These are phyloP conservation scores for Hemiscyllium ocellatum DNA, from an alignment of 2,113 vertebrate genomes.

Conservation along the genomic window DNA sequence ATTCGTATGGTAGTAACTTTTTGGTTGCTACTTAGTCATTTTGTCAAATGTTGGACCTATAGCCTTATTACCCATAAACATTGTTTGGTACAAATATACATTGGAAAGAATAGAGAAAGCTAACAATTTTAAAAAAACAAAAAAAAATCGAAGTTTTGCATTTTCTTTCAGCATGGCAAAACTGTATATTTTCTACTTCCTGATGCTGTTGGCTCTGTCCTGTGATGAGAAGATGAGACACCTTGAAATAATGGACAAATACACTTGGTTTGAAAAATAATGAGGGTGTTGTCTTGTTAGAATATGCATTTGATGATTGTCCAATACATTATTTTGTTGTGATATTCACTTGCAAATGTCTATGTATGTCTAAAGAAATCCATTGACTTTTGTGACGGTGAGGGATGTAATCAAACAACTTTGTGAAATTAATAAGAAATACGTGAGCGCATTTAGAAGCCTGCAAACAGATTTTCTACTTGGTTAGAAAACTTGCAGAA, in stretches of 20 bases:
- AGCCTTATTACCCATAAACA: not conserved
- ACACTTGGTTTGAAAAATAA: not conserved
- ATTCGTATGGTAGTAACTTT: not conserved
- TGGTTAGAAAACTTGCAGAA: slow-evolving; percentile 9
- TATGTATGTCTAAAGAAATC: not conserved
- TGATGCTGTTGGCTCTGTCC: not conserved
- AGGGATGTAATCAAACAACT: not conserved
- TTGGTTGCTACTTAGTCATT: not conserved
- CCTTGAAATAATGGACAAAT: not conserved
- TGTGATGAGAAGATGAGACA: not conserved
- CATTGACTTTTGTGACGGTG: not conserved
- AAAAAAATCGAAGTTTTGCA: not conserved
- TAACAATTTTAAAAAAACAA: not conserved
- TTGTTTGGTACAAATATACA: not conserved
- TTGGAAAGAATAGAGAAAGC: not conserved
- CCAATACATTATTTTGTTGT: not conserved
- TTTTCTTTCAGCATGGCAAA: not conserved
- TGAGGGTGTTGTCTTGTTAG: not conserved
- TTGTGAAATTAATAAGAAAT: not conserved
- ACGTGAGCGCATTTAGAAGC: not conserved
- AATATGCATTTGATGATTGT: not conserved
- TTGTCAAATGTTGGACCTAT: not conserved
- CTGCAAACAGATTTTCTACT: not conserved
- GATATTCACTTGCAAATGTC: not conserved
- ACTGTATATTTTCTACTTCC: not conserved